phyloP scores from a whole-genome alignment of 2,113 vertebrate genomes.

The Semnornis frantzii region DNA sequence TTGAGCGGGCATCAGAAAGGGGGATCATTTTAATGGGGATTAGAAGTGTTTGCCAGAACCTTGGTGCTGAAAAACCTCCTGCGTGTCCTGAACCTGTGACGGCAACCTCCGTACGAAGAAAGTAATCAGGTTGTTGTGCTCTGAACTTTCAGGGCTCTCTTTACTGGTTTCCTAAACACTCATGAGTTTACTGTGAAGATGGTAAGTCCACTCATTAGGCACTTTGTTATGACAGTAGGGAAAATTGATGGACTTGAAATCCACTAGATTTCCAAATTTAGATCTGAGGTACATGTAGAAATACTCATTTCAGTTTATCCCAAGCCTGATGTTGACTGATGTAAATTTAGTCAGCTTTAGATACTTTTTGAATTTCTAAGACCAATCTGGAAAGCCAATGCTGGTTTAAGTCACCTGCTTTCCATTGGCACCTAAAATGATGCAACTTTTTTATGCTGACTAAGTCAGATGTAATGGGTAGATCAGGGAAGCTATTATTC shows the following conservation, averaged over 20 bases:
- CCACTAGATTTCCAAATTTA: conserved; percentile 17
- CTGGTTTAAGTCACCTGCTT: background rate
- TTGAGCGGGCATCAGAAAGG: background rate
- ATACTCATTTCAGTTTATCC: background rate
- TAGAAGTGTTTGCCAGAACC: conserved; percentile 1
- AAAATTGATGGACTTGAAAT: conserved; percentile 35
- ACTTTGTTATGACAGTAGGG: background rate
- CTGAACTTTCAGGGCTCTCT: conserved; percentile 1
- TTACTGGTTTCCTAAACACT: background rate
- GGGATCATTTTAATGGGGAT: background rate
- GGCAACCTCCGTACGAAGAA: background rate
- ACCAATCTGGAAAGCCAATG: background rate
- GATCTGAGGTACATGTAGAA: background rate
- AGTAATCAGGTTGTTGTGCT: background rate
- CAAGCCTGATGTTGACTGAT: background rate
- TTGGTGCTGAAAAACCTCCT: background rate
- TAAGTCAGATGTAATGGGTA: background rate
- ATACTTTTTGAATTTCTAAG: background rate
- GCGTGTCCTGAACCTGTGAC: background rate
- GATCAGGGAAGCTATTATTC: background rate
- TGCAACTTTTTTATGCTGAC: background rate
- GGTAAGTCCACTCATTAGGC: background rate
- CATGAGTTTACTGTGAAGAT: background rate
- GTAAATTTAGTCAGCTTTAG: background rate
- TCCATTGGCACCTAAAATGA: background rate